A percentile compares a stretch with the other conserved stretches of the same genome.
Conservation (phyloP, 2,888 invertebrate species). For the Apamea epomidion region DNA sequence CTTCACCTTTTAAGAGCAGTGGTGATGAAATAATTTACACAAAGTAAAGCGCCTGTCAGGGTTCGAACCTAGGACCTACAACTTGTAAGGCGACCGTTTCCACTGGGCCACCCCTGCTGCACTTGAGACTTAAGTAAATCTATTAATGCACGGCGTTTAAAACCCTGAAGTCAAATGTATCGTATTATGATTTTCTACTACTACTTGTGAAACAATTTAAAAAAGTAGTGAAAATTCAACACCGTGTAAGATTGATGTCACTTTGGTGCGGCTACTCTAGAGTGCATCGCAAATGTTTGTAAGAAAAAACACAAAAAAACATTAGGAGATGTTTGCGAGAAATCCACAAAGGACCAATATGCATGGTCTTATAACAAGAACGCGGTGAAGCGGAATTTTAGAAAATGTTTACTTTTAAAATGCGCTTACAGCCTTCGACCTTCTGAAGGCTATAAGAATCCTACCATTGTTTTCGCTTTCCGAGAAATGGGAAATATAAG, state of each 20-base stretch:
- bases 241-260: not conserved
- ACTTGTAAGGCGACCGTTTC: too few species aligned
- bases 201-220: not conserved
- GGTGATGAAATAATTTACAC: too few species aligned
- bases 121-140: too few species aligned
- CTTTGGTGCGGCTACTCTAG: not conserved
- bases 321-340: not conserved
- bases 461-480: not conserved
- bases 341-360: not conserved
- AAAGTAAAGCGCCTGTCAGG: too few species aligned
- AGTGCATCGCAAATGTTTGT: conserved; percentile 2
- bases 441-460: not conserved
- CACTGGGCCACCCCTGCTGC: too few species aligned
- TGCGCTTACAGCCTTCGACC: too few species aligned
- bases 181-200: too few species aligned
- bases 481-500: not conserved
- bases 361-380: not conserved
- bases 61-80: too few species aligned
- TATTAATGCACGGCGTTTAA: too few species aligned
- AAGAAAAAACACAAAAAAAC: too few species aligned
- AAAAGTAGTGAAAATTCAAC: not conserved
- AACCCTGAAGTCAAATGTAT: too few species aligned
- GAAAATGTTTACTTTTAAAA: not conserved
- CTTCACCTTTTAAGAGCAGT: too few species aligned
- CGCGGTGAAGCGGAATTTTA: not conserved